A percentile compares a stretch with the other conserved stretches of the same genome.
Conservation (phyloP, 1,140 invertebrate genomes). For the Hetaerina americana region DNA sequence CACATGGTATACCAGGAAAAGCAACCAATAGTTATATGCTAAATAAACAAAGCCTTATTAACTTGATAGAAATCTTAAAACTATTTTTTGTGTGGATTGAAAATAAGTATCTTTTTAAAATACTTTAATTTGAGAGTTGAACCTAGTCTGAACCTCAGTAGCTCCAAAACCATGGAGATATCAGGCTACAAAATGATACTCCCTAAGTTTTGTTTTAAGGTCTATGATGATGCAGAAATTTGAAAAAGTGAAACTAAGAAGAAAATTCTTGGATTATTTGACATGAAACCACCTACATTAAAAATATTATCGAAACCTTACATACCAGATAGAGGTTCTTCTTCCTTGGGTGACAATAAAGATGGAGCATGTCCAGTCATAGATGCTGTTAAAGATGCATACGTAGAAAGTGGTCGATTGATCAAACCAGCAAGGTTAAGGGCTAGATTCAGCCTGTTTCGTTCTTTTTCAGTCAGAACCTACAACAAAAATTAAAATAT, state of each 20-base stretch:
- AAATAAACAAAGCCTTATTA: no score
- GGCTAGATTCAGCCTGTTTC: conserved; percentile 57
- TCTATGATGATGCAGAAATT: not conserved
- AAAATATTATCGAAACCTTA: conserved; percentile 29
- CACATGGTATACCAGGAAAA: no score
- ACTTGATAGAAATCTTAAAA: no score
- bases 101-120: no score
- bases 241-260: not conserved
- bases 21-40: no score
- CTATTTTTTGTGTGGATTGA: no score
- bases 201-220: no score
- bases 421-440: conserved; percentile 52
- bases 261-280: conserved; percentile 4
- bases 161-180: no score
- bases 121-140: no score
- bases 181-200: no score
- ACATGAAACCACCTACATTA: conserved; percentile 43
- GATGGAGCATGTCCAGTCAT: not conserved
- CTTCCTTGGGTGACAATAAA: conserved; percentile 54
- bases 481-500: no score
- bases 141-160: no score
- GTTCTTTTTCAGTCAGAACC: conserved; percentile 12
- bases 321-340: conserved; percentile 28
- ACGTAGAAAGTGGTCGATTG: not conserved
- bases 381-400: not conserved